Percentiles rank a stretch among this genome's conserved stretches.
Conservation (phyloP, 2,888 invertebrate genomes). For the Cataglyphis rosenhaueri region DNA sequence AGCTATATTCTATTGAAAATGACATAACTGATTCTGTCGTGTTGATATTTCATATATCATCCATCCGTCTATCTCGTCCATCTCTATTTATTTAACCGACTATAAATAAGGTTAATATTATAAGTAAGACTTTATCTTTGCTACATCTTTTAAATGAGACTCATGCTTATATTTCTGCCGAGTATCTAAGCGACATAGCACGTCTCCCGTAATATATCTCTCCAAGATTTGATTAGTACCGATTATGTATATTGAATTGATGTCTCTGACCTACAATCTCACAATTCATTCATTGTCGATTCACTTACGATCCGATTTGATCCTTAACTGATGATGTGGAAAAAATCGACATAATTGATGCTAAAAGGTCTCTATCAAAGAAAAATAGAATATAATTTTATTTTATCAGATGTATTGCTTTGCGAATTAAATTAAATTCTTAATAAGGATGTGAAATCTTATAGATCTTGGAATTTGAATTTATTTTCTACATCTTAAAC, state of each 20-base stretch:
- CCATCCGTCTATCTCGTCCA: not conserved
- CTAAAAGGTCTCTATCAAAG: not conserved
- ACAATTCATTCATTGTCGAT: conserved; percentile 18
- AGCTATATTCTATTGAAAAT: not conserved
- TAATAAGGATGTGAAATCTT: no score
- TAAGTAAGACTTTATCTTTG: no score
- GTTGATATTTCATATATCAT: conserved; percentile 7
- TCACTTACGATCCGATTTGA: not conserved
- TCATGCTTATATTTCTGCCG: not conserved
- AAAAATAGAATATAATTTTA: no score
- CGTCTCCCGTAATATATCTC: conserved; percentile 7
- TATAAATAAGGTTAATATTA: not conserved
- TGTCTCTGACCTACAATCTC: conserved; percentile 29
- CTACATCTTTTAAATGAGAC: not conserved
- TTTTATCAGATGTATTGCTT: no score
- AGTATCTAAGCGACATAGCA: not conserved
- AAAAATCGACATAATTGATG: not conserved
- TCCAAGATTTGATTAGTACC: conserved; percentile 6
- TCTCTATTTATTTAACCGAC: not conserved
- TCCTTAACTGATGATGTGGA: not conserved
- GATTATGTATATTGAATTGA: conserved; percentile 28
- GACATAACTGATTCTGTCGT: not conserved
- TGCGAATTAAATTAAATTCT: no score
- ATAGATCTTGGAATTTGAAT: no score
- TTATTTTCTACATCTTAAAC: no score